Evolutionary conservation across 1,140 invertebrate species (phyloP), one percentile per base, ranked within the genome.

Genomic region (Andricus grossulariae): DNA sequence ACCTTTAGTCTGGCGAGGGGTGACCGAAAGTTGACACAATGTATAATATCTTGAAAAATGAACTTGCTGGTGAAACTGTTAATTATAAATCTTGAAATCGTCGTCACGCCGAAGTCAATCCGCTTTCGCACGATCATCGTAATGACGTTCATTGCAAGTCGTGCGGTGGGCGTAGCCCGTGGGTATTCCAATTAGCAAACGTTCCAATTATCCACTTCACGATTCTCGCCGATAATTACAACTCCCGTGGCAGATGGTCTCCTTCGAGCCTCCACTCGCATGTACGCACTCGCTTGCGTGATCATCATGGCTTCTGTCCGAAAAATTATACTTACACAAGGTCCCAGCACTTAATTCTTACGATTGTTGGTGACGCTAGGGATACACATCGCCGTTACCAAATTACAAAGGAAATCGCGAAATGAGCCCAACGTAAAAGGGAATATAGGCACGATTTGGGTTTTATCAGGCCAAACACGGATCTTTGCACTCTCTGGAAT

Each of bases 201-300:
- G 82, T 78, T 80, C 80, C 83, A 85, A 83, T 87, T 85, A 85
- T 83, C 80, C 77, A 84, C 80, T 82, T 82, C 76, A 74, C 80
- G 79, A 71, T 84, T 83, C 82, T 83, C 80, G 78, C 80, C 75
- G 84, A 84, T 85, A 85, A 85, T 85, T 85, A 80, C 81, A 75
- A 79, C 82, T 80, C 78, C 74, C 79, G 75, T 73, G 71, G 79
- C 74, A 74, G 77, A 79, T 77, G 79, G 77, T 80, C 76, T 76
- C 80, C 74, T 73, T 76, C 49, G 75, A 81, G 77, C 71, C 79
- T 71, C 77, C 75, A 83, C 75, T 71, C 74, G 75, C 76, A 77
- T 79, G 78, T 32, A 39, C 76, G 77, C 77, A 76, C 72, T 73
- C 74, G 72, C 77, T 45, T 74, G 77, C 52, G 77, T 72, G 74